Conservation (phyloP, 2,888 invertebrate genomes). For the Xylota sylvarum region DNA sequence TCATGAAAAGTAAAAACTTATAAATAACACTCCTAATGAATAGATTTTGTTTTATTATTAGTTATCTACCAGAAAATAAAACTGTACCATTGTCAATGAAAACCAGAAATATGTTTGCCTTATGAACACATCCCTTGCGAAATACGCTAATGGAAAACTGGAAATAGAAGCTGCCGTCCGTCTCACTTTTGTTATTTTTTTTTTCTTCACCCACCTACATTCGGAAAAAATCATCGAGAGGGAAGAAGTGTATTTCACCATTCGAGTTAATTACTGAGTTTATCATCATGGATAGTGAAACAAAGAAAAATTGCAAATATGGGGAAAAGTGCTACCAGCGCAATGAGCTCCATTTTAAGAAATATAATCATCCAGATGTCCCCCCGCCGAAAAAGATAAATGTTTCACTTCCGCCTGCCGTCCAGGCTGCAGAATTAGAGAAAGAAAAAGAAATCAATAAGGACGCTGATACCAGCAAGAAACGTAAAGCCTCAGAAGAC, state of each 20-base stretch:
- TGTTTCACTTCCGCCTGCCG: not conserved
- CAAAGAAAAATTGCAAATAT: conserved; percentile 90
- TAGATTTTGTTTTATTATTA: not conserved
- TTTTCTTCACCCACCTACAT: not conserved
- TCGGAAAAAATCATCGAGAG: not conserved
- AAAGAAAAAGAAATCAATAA: not conserved
- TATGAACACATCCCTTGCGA: conserved; percentile 7
- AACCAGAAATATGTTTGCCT: not conserved
- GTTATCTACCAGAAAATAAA: not conserved
- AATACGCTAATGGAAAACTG: conserved; percentile 28
- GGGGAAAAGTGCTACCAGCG: conserved; percentile 93
- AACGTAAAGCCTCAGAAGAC: conserved; percentile 50
- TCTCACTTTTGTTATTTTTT: not conserved
- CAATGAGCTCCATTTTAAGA: conserved; percentile 90
- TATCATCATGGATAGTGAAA: conserved; percentile 77
- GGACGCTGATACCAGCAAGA: not conserved
- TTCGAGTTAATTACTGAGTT: not conserved
- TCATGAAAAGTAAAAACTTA: not conserved
- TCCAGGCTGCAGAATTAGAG: not conserved
- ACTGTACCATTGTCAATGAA: not conserved
- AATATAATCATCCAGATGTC: conserved; percentile 91
- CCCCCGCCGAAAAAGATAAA: not conserved
- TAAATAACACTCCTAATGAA: not conserved
- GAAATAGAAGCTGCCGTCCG: not conserved
- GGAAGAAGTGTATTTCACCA: conserved; percentile 5